A percentile compares a stretch with the other conserved stretches of the same genome.
Evolutionary conservation across 2,888 invertebrate species (phyloP).

Genomic region (Scaeva pyrastri): DNA sequence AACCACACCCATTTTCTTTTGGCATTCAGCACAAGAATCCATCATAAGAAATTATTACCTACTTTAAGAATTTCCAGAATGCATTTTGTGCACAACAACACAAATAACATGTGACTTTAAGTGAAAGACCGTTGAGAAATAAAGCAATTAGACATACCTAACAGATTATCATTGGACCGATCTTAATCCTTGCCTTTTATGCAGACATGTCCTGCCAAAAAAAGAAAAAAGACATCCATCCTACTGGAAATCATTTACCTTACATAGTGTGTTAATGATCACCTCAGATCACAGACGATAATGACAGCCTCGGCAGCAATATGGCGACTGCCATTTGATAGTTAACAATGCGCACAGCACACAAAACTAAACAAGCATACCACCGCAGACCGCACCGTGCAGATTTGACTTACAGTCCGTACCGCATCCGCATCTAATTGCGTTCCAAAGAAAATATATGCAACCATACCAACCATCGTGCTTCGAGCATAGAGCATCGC

Average conservation of each 20-base stretch:
- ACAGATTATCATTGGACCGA: constrained; percentile 53
- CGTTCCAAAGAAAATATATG: constrained; percentile 52
- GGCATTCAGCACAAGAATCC: background rate
- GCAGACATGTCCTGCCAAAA: constrained; percentile 58
- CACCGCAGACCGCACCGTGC: constrained; percentile 19
- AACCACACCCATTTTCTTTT: background rate
- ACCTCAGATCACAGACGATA: constrained; percentile 40
- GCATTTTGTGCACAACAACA: background rate
- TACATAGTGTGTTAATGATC: constrained; percentile 44
- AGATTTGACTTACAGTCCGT: constrained; percentile 68
- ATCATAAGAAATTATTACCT: no score
- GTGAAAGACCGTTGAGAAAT: constrained; percentile 2
- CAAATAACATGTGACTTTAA: constrained; percentile 32
- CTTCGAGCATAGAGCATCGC: no score
- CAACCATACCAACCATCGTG: constrained; percentile 37
- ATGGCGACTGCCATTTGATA: constrained; percentile 40
- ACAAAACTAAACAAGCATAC: background rate
- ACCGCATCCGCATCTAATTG: constrained; percentile 70
- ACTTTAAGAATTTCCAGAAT: no score
- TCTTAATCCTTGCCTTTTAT: constrained; percentile 64
- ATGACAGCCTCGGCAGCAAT: constrained; percentile 19
- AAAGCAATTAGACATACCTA: constrained; percentile 63
- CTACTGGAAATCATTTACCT: constrained; percentile 28
- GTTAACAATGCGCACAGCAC: constrained; percentile 21
- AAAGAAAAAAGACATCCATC: constrained; percentile 37